phyloP scores from a whole-genome alignment of 2,113 vertebrate genomes.

The Ondatra zibethicus region DNA sequence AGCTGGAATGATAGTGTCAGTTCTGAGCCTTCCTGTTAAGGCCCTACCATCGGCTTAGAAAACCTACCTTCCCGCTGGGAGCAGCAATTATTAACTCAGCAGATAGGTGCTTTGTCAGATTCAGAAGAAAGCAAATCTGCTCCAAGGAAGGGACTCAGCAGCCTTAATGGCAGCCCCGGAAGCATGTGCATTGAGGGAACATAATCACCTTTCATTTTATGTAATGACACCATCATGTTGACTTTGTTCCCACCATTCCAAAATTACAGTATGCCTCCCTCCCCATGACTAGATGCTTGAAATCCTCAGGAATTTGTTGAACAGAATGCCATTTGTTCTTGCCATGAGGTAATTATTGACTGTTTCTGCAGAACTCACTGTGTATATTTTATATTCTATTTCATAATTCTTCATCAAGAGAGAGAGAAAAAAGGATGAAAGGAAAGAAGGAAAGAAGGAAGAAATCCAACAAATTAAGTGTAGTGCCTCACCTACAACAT shows the following conservation, averaged over 20 bases:
- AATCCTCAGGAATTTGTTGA: constrained; percentile 78
- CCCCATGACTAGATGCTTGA: constrained; percentile 61
- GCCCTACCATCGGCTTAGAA: constrained; percentile 67
- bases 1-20: constrained; percentile 66
- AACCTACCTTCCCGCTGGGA: constrained; percentile 71
- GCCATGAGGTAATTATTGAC: constrained; percentile 65
- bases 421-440: background rate
- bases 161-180: constrained; percentile 55
- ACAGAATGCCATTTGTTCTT: constrained; percentile 76
- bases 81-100: constrained; percentile 78
- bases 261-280: constrained; percentile 76
- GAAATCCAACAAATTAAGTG: background rate
- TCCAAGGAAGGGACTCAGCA: constrained; percentile 81
- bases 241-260: constrained; percentile 74
- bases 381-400: constrained; percentile 73
- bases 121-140: constrained; percentile 82
- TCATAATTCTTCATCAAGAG: constrained; percentile 72
- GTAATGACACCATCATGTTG: constrained; percentile 76
- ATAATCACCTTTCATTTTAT: constrained; percentile 80
- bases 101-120: constrained; percentile 72
- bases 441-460: background rate
- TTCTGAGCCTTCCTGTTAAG: constrained; percentile 75
- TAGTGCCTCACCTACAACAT: constrained; percentile 66
- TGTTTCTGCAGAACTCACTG: constrained; percentile 65
- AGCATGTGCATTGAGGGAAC: constrained; percentile 56